Base-by-base conservation (phyloP, 2,797 vertebrate species). In the Pampus argenteus region DNA sequence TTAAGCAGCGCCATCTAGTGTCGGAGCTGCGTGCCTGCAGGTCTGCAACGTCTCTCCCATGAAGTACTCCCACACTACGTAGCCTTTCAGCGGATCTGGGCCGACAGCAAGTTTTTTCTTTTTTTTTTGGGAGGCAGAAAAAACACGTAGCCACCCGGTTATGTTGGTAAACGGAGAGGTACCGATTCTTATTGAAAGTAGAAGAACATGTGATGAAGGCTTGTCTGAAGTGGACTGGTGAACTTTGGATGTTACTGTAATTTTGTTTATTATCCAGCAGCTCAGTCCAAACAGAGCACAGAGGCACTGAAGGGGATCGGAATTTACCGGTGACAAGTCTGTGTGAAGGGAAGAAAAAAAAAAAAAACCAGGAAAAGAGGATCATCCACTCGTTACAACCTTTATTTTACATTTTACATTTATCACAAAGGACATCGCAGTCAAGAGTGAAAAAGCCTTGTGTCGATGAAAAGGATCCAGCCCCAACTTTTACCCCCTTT, bases 271-370 rank as follows among this genome's bases (percentile, higher is more conserved):
- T 5, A 65, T 58, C 42, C 61, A 9, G 47, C 66, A 4, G 34
- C 34, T 28, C 71, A 40, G 47, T 69, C 77, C 74, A 76, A 83
- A 84, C 48, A 62, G 40, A 81, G 49, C 76, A 5, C 70, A 22
- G 76, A 89, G 71, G 57, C 81, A 36, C 66, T 73, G 81, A 78
- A 78, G 78, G 85, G 81, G 87, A 87, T 88, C 86, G 82, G 83
- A 88, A 86, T 90, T 91, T 79, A 89, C 92, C 88, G 89, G 87
- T 92, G 88, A 90, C 83, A 82, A 83, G 83, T 83, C 83, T 67
- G 48, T n/a, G 77, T 78, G 65, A 26, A 42, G 17, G 22, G 23
- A 2, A 47, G 34, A 45, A 49, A 47, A 34, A 57, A 29, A 50
- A 69, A 58, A 23, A 18, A n/a, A n/a, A n/a, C n/a, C n/a, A n/a